These are phyloP conservation scores for Hypsibius dujardini DNA, from an alignment of 1,140 invertebrate species.

Conservation along the genomic window DNA sequence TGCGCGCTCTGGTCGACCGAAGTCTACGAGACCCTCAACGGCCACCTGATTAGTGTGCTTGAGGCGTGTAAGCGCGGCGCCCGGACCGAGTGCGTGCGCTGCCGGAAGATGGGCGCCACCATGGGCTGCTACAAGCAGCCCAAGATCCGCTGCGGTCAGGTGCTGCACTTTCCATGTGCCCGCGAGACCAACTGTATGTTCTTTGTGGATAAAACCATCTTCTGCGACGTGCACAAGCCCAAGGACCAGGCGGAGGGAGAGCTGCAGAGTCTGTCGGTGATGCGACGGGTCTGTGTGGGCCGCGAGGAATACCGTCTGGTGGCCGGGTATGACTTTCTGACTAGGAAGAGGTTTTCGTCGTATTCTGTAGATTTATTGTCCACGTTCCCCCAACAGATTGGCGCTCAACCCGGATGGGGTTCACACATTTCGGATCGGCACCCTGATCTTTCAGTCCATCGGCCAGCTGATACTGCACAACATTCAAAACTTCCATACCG, in stretches of 20 bases:
- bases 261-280: constrained; percentile 68
- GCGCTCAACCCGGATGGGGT: constrained; percentile 63
- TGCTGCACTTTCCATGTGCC: constrained; percentile 87
- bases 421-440: constrained; percentile 70
- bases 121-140: constrained; percentile 60
- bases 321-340: constrained; percentile 32
- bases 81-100: constrained; percentile 55
- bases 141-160: constrained; percentile 66
- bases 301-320: constrained; percentile 83
- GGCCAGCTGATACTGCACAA: constrained; percentile 95
- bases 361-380: not conserved
- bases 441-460: constrained; percentile 78
- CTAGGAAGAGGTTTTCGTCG: not conserved
- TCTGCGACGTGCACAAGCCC: constrained; percentile 63
- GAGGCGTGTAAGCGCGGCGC: constrained; percentile 61
- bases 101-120: constrained; percentile 68
- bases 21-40: constrained; percentile 87
- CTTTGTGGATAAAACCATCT: constrained; percentile 89
- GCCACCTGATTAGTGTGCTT: constrained; percentile 86
- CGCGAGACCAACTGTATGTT: constrained; percentile 73
- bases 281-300: constrained; percentile 79
- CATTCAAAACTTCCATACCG: constrained; percentile 75
- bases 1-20: constrained; percentile 96
- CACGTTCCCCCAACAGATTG: constrained; percentile 8
- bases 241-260: constrained; percentile 52